Percentiles rank a stretch among this genome's conserved stretches.
Conservation (phyloP, 30 jellyfish, hydroid and myxozoan species). For the Pseudorhiza aurosa region DNA sequence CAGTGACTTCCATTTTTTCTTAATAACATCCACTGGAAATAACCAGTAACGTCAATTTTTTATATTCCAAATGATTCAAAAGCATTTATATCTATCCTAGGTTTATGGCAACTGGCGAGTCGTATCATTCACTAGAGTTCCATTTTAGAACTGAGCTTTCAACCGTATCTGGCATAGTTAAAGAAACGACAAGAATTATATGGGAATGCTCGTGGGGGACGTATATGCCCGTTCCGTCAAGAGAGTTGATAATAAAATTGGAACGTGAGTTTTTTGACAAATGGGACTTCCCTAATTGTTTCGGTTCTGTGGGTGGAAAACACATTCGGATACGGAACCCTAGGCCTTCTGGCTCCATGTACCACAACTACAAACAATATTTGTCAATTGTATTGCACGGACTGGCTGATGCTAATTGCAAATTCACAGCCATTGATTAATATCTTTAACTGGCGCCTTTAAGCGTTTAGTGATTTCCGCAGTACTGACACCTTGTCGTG, state of each 20-base stretch:
- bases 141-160: conserved; percentile 12
- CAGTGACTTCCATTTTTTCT: conserved; percentile 35
- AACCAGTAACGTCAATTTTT: background rate
- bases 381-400: conserved; percentile 33
- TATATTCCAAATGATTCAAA: too few species aligned
- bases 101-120: conserved; percentile 23
- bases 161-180: conserved; percentile 4
- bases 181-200: background rate
- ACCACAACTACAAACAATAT: conserved; percentile 17
- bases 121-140: background rate
- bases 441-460: too few species aligned
- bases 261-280: background rate
- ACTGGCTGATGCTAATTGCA: conserved; percentile 35
- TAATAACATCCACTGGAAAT: conserved; percentile 3
- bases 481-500: too few species aligned
- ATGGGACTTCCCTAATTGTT: conserved; percentile 24
- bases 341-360: conserved; percentile 4
- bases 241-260: background rate
- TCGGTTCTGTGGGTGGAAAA: conserved; percentile 30
- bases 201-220: background rate
- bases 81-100: background rate
- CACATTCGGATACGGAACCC: conserved; percentile 8
- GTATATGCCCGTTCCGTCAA: conserved; percentile 14
- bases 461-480: too few species aligned
- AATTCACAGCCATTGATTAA: conserved; percentile 8